These are phyloP conservation scores for Drosophila rufa DNA, from an alignment of 1,140 invertebrate species.

Conservation along the genomic window DNA sequence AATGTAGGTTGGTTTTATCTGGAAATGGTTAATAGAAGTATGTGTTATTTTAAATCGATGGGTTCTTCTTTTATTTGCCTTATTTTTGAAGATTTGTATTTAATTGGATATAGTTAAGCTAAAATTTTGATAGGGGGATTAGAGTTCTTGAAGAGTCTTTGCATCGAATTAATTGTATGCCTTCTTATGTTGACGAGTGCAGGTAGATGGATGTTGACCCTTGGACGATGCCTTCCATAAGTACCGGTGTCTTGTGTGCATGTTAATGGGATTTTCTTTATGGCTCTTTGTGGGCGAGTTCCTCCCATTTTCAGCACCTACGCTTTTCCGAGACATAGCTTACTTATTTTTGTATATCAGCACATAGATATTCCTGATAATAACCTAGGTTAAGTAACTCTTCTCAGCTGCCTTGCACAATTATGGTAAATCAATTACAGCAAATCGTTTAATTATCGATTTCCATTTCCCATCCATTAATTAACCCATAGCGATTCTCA, in stretches of 20 bases:
- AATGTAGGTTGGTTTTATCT: background rate
- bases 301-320: constrained; percentile 28
- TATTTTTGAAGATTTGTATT: background rate
- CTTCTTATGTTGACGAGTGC: constrained; percentile 18
- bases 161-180: too few relatives aligned
- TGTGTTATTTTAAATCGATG: too few relatives aligned
- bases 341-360: background rate
- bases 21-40: background rate
- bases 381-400: constrained; percentile 3
- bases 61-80: background rate
- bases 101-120: background rate
- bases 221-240: constrained; percentile 16
- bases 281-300: constrained; percentile 34
- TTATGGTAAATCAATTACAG: constrained; percentile 36
- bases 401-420: constrained; percentile 20
- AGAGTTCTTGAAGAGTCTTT: too few relatives aligned
- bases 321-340: constrained; percentile 21
- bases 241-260: constrained; percentile 17
- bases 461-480: constrained; percentile 28
- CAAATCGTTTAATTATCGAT: constrained; percentile 30
- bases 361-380: background rate
- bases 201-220: constrained; percentile 32
- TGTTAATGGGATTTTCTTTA: constrained; percentile 31
- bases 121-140: too few relatives aligned
- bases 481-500: constrained; percentile 26